Evolutionary conservation across 1,140 invertebrate species (phyloP).

Genomic region (Drosophila rufa): DNA sequence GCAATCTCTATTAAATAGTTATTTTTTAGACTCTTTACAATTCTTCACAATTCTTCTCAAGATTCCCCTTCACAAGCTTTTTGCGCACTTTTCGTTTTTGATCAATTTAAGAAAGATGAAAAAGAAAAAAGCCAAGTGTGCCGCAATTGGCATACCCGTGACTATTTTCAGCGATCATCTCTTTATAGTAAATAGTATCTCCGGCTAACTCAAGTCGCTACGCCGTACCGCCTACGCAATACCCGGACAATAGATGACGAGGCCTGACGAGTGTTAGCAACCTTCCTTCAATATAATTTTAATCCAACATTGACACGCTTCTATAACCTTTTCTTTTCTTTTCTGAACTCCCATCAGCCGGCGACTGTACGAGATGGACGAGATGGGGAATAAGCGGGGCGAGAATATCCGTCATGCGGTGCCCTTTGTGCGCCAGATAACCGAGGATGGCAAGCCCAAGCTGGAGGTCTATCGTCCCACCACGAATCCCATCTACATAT

Average conservation of each 20-base stretch:
- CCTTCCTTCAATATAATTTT: constrained; percentile 13
- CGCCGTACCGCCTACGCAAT: constrained; percentile 17
- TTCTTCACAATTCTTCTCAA: neutral
- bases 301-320: constrained; percentile 41
- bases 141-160: neutral
- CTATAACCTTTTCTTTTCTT: constrained; percentile 11
- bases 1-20: neutral
- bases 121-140: neutral
- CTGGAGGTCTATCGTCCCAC: constrained; percentile 85
- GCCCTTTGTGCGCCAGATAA: constrained; percentile 87
- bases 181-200: constrained; percentile 12
- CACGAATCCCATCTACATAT: constrained; percentile 86
- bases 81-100: constrained; percentile 16
- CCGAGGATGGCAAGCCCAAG: constrained; percentile 85
- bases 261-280: constrained; percentile 10
- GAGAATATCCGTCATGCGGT: constrained; percentile 87
- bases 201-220: neutral
- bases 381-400: constrained; percentile 86
- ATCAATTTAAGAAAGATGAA: constrained; percentile 6
- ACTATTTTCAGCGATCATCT: constrained; percentile 10
- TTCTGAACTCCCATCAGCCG: constrained; percentile 46
- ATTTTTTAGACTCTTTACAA: neutral
- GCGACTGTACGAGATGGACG: constrained; percentile 87
- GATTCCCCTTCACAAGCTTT: constrained; percentile 3
- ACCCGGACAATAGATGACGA: constrained; percentile 20